Base-by-base conservation (phyloP, 2,113 vertebrate genomes). In the Podarcis muralis region DNA sequence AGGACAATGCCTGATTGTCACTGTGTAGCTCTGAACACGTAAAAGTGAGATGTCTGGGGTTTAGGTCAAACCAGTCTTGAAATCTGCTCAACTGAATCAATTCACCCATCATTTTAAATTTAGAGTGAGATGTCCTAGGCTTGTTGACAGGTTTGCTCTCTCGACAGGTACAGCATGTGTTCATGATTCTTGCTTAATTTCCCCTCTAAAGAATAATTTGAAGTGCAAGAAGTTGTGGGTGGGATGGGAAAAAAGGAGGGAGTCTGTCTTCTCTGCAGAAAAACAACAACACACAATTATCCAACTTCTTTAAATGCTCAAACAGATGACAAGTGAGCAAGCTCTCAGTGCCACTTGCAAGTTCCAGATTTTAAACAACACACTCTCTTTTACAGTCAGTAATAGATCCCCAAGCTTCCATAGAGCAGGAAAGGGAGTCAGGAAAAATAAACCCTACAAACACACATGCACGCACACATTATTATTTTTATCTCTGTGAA, bases 271-370 rank as follows among this genome's bases (percentile, higher is more conserved):
- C 86, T 94, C 83, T 69, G 59, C 91, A 92, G 83, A 78, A 88
- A 95, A 94, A 95, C 1, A 53, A 48, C 43, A 11, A 53, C 48
- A 48, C 23, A 93, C 85, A 92, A 91, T 92, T 92, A 93, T 25
- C 82, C 81, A 83, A 76, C 88, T 89, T 91, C 81, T 93, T 91
- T 78, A 92, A 87, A 90, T 87, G 87, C 84, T 93, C 82, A 81
- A 92, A 93, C 12, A 89, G 87, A 92, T 92, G 89, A 94, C 83
- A 93, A 92, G 65, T 5, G 77, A 95, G 79, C 68, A 92, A 85
- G 37, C 78, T 93, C 91, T 66, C 88, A 87, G 0, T 37, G 87
- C 78, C 88, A 76, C 85, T 83, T 76, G 86, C 32, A 53, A 93
- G 83, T 81, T 88, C 27, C 82, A 76, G 77, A 84, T 94, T 89